A percentile compares a stretch with the other conserved stretches of the same genome.
phyloP scores from a whole-genome alignment of 2,888 invertebrate genomes.

The Imbricaverruca yamaguchii region DNA sequence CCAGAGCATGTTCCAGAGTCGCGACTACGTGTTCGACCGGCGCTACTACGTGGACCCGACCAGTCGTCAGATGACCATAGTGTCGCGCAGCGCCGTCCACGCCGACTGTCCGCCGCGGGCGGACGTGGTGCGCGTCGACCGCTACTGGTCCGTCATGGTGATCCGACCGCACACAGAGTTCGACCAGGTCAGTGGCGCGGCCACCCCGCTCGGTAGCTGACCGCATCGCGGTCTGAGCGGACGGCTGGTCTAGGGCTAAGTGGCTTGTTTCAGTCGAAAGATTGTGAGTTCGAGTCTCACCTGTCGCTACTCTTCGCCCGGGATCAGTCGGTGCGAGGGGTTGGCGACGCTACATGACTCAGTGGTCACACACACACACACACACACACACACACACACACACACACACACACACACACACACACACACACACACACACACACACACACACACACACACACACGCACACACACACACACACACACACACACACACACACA shows the following conservation, averaged over 20 bases:
- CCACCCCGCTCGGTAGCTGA: not conserved
- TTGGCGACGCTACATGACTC: too few species aligned
- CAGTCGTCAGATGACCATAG: constrained; percentile 49
- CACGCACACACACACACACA: too few species aligned
- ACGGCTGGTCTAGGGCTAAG: too few species aligned
- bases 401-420: not conserved
- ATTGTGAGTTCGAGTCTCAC: too few species aligned
- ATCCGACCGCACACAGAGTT: constrained; percentile 59
- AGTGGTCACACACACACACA: not conserved
- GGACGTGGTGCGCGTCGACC: constrained; percentile 62
- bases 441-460: not conserved
- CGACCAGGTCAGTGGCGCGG: constrained; percentile 42
- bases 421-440: not conserved
- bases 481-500: not conserved
- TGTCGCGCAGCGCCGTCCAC: constrained; percentile 50
- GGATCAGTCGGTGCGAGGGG: too few species aligned
- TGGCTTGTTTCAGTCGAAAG: too few species aligned
- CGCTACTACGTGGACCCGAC: constrained; percentile 53
- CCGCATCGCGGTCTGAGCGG: too few species aligned
- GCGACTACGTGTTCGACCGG: constrained; percentile 77
- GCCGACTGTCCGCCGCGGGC: constrained; percentile 55
- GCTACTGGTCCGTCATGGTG: constrained; percentile 82
- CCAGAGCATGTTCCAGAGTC: constrained; percentile 69
- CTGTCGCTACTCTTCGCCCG: too few species aligned
- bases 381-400: not conserved